Evolutionary conservation across 1,140 invertebrate species (phyloP), one percentile per base, ranked within the genome.

Genomic region (Cyclargus thomasi): DNA sequence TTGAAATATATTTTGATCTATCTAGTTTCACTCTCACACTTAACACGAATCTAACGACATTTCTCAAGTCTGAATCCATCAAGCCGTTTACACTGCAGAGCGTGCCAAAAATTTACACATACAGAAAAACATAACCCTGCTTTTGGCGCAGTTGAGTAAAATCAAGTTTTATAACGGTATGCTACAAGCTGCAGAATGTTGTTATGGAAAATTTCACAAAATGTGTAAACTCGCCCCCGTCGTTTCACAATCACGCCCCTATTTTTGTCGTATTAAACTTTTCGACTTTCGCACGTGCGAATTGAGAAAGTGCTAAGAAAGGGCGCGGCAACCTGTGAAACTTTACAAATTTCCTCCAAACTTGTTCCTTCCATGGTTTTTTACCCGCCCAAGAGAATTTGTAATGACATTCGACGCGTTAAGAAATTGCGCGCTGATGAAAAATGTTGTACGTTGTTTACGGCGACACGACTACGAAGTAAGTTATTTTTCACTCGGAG

Each of bases 341-440:
- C 65, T 78, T 77, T 74, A 62, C 66, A 71, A 77, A 77, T 75
- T 74, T 29, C 71, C 57, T 53, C 17, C 10, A 69, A 73, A 70
- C 65, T 78, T 70, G 70, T 64, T 67, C 67, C 70, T 65, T 70
- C 65, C 70, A 74, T 73, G 71, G 59, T 66, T 65, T 67, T 69
- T 76, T 65, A 23, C 67, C 72, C 78, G 68, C 75, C 71, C 73
- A 76, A 74, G 73, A 68, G 71, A 79, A 77, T 76, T 76, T 74
- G 55, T 72, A 74, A 78, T 70, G 71, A 74, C 75, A 78, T 75
- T 66, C 63, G 66, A 63, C 74, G 67, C 71, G n/a, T 74, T 76
- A 77, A 77, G 77, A 81, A 77, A 81, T 77, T 79, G 72, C 70
- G 68, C 67, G 68, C 73, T 70, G 74, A 77, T 71, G 66, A 63